These are phyloP conservation scores for Morone saxatilis DNA, from an alignment of 2,113 vertebrate genomes.

Conservation along the genomic window DNA sequence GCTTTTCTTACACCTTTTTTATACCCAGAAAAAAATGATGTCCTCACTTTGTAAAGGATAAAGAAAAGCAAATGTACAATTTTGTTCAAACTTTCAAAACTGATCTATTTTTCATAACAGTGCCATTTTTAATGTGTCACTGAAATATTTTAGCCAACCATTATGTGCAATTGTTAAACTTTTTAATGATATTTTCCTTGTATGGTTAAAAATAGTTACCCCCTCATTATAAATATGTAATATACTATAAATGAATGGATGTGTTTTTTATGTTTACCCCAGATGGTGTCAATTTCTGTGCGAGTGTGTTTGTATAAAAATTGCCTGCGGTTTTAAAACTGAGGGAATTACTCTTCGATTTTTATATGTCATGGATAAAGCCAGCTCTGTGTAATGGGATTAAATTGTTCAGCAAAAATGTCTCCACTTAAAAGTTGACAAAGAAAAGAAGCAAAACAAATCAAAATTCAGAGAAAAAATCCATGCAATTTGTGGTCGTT, in stretches of 20 bases:
- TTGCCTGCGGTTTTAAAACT: conserved; percentile 39
- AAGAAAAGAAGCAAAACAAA: conserved; percentile 27
- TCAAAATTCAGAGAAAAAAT: conserved; percentile 21
- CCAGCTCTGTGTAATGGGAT: conserved; percentile 2
- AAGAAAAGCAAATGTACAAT: conserved; percentile 68
- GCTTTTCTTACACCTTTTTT: conserved; percentile 38
- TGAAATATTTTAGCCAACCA: conserved; percentile 61
- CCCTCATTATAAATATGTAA: conserved; percentile 77
- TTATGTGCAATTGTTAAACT: conserved; percentile 73
- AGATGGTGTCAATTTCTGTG: conserved; percentile 6
- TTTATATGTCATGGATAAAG: conserved; percentile 10
- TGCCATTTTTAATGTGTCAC: conserved; percentile 34
- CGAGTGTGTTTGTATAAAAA: conserved; percentile 26
- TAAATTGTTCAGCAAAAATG: neutral
- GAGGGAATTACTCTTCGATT: conserved; percentile 13
- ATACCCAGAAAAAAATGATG: conserved; percentile 29
- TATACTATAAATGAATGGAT: conserved; percentile 64
- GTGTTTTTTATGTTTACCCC: conserved; percentile 52
- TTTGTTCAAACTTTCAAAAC: conserved; percentile 53
- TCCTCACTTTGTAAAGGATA: conserved; percentile 60
- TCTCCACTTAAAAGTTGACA: neutral
- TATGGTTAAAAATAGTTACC: conserved; percentile 58
- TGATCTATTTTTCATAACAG: conserved; percentile 48
- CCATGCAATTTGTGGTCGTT: neutral
- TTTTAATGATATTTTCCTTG: conserved; percentile 37